phyloP scores from a whole-genome alignment of 1,140 invertebrate genomes.

The Phortica variegata region DNA sequence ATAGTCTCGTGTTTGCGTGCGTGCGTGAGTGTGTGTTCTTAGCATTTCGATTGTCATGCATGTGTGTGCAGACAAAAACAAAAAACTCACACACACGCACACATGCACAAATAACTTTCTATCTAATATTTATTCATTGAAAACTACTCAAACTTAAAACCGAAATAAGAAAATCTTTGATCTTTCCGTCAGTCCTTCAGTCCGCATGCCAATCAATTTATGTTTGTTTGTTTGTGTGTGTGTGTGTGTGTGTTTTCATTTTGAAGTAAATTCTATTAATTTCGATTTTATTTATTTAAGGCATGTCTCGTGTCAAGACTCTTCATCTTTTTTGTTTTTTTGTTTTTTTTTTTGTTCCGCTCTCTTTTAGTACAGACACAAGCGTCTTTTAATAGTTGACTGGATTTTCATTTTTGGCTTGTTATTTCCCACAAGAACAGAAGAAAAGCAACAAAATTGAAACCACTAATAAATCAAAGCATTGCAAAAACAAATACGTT shows the following conservation, averaged over 20 bases:
- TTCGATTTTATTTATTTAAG: slow-evolving; percentile 43
- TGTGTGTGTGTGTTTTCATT: not conserved
- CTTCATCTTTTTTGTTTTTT: not conserved
- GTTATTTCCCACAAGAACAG: slow-evolving; percentile 17
- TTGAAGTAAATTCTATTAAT: slow-evolving; percentile 52
- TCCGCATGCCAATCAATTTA: not conserved
- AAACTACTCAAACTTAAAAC: too few species aligned
- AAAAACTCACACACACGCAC: slow-evolving; percentile 1
- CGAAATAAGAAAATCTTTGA: not conserved
- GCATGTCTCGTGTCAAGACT: not conserved
- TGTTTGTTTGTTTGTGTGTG: not conserved
- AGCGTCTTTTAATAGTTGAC: too few species aligned
- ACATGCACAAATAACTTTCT: not conserved
- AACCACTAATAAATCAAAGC: too few species aligned
- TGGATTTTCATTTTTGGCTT: slow-evolving; percentile 18
- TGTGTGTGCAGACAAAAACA: slow-evolving; percentile 15
- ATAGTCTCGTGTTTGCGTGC: too few species aligned
- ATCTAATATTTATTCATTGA: too few species aligned
- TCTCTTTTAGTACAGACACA: slow-evolving; percentile 3
- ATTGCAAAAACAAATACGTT: too few species aligned
- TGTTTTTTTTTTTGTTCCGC: slow-evolving; percentile 13
- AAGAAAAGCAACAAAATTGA: slow-evolving; percentile 20
- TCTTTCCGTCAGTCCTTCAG: not conserved
- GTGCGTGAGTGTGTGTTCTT: too few species aligned
- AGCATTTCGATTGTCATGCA: slow-evolving; percentile 52